Percentiles rank a stretch among this genome's conserved stretches.
phyloP scores from a whole-genome alignment of 2,113 vertebrate species.

The Abramis brama region DNA sequence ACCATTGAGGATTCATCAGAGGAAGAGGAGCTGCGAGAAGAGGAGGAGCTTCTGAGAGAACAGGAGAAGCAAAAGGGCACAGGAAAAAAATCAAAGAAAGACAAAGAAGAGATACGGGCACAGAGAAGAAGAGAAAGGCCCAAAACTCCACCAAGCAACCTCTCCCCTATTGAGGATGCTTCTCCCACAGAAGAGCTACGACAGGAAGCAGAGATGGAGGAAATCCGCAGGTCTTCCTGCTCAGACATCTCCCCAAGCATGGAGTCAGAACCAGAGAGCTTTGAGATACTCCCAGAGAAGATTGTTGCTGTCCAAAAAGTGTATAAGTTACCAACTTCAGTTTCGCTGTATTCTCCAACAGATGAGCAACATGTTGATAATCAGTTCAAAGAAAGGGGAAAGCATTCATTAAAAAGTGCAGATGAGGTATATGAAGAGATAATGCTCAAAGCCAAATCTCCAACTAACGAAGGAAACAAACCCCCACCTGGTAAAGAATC shows the following conservation, averaged over 20 bases:
- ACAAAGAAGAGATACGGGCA: constrained; percentile 93
- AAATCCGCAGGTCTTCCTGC: constrained; percentile 93
- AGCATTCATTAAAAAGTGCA: constrained; percentile 83
- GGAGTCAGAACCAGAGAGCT: constrained; percentile 93
- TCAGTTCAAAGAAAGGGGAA: constrained; percentile 72
- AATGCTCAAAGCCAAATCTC: constrained; percentile 84
- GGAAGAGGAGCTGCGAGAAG: constrained; percentile 94
- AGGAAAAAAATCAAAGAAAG: constrained; percentile 95
- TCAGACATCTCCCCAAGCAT: constrained; percentile 98
- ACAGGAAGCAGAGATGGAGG: constrained; percentile 98
- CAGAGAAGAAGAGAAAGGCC: constrained; percentile 90
- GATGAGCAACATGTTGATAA: constrained; percentile 78
- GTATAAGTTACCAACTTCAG: constrained; percentile 89
- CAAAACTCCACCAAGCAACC: constrained; percentile 93
- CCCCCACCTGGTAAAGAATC: constrained; percentile 87
- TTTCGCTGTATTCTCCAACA: constrained; percentile 92
- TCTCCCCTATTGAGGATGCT: constrained; percentile 97
- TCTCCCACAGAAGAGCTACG: constrained; percentile 95
- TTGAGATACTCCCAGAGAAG: constrained; percentile 91
- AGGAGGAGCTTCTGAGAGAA: constrained; percentile 91
- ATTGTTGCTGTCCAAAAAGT: constrained; percentile 93
- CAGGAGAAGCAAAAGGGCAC: constrained; percentile 94
- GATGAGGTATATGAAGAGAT: constrained; percentile 96
- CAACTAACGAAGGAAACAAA: constrained; percentile 79
- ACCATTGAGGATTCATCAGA: constrained; percentile 99